Conservation (phyloP, 2,888 invertebrate genomes). For the Drosophila percnosoma region DNA sequence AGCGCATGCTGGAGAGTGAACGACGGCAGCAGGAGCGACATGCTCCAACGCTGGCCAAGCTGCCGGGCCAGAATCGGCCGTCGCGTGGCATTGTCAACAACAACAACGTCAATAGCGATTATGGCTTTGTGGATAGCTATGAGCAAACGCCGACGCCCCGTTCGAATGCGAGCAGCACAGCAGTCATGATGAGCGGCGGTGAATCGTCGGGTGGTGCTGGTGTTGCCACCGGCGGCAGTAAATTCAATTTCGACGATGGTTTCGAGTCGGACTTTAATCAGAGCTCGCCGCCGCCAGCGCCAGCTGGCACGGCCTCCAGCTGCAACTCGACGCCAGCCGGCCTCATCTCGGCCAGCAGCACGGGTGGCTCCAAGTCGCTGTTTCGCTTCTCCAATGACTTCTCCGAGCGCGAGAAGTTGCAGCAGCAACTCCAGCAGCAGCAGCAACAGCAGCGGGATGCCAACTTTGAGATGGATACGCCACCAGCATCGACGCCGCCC, state of each 20-base stretch:
- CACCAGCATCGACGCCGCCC: constrained; percentile 69
- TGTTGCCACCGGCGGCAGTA: constrained; percentile 52
- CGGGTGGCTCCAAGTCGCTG: constrained; percentile 79
- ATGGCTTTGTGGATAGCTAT: constrained; percentile 82
- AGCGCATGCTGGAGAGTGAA: constrained; percentile 83
- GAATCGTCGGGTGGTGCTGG: constrained; percentile 64
- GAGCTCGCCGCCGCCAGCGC: constrained; percentile 79
- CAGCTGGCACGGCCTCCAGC: constrained; percentile 80
- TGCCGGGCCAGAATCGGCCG: constrained; percentile 55
- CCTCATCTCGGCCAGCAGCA: constrained; percentile 59
- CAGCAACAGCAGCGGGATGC: constrained; percentile 49
- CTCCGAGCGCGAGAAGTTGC: constrained; percentile 84
- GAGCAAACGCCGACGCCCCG: constrained; percentile 82
- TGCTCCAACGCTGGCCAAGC: constrained; percentile 60
- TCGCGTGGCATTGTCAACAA: constrained; percentile 55
- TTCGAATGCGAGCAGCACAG: constrained; percentile 78
- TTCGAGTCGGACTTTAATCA: constrained; percentile 85
- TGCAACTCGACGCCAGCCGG: constrained; percentile 81
- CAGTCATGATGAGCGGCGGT: constrained; percentile 70
- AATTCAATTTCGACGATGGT: constrained; percentile 84
- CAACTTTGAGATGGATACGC: constrained; percentile 66
- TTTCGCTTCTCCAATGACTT: constrained; percentile 88
- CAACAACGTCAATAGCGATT: constrained; percentile 68
- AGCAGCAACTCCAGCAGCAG: constrained; percentile 61
- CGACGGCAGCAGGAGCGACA: constrained; percentile 78